These are phyloP conservation scores for Alauda arvensis DNA, from an alignment of 2,797 vertebrate genomes.

Conservation along the genomic window DNA sequence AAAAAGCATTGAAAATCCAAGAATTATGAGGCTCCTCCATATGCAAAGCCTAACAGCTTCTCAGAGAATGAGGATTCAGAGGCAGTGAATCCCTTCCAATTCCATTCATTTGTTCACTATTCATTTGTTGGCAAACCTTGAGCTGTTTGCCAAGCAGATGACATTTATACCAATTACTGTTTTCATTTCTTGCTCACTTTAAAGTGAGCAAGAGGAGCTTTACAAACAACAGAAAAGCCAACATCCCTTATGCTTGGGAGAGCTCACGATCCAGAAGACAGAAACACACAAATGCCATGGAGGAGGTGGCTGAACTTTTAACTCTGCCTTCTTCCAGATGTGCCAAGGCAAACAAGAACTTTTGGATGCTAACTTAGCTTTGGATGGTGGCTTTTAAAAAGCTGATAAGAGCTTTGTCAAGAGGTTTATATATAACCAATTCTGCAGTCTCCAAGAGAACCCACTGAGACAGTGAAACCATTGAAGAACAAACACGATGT, in stretches of 20 bases:
- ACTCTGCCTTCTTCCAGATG: not conserved
- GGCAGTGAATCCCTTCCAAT: not conserved
- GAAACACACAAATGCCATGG: not conserved
- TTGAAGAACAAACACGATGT: not conserved
- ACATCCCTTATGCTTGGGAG: not conserved
- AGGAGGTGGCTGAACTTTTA: conserved; percentile 1
- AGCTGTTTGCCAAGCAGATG: conserved; percentile 22
- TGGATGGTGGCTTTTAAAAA: not conserved
- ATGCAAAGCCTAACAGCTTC: not conserved
- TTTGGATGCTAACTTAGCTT: not conserved
- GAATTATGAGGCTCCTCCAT: not conserved
- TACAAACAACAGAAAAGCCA: not conserved
- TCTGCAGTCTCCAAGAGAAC: not conserved
- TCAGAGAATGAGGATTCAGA: not conserved
- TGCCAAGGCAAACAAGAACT: not conserved
- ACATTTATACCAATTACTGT: conserved; percentile 41
- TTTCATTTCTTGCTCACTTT: conserved; percentile 8
- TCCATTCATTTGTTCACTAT: not conserved
- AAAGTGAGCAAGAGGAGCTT: not conserved
- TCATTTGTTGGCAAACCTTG: not conserved
- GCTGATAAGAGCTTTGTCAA: not conserved
- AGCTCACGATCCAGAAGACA: not conserved
- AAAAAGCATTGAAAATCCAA: not conserved
- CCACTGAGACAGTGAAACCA: not conserved
- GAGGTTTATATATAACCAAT: not conserved